Evolutionary conservation across 2,888 invertebrate species (phyloP).

Genomic region (Corbicula japonica): DNA sequence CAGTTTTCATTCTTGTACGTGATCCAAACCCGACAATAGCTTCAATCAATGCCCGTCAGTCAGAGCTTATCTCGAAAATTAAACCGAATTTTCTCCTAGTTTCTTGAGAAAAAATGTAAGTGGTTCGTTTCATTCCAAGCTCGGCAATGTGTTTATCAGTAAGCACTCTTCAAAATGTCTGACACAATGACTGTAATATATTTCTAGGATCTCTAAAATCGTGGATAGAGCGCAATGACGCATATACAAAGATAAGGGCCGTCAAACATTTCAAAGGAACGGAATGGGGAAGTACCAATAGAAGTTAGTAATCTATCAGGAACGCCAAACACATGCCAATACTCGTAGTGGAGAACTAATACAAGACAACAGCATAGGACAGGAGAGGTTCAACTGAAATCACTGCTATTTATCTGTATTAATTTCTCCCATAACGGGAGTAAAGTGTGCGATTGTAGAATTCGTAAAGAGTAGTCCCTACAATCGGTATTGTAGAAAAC

Average conservation of each 20-base stretch:
- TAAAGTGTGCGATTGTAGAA: no score
- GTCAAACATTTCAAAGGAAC: not conserved
- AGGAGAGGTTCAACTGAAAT: no score
- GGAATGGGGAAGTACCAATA: no score
- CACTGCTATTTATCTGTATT: no score
- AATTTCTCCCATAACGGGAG: no score
- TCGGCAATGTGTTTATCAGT: constrained; percentile 28
- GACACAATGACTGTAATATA: constrained; percentile 1
- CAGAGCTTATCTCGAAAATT: constrained; percentile 31
- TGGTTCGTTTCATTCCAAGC: constrained; percentile 18
- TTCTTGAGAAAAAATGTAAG: constrained; percentile 7
- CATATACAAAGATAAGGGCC: constrained; percentile 29
- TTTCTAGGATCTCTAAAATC: constrained; percentile 17
- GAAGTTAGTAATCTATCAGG: no score
- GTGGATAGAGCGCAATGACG: constrained; percentile 36
- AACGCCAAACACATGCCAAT: no score
- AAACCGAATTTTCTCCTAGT: constrained; percentile 17
- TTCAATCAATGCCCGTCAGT: constrained; percentile 30
- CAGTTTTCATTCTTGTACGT: constrained; percentile 9
- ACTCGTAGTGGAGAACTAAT: no score
- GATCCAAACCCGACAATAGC: constrained; percentile 16
- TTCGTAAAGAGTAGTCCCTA: no score
- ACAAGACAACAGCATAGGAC: no score
- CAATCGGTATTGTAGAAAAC: no score
- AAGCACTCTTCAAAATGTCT: constrained; percentile 27